Evolutionary conservation across 2,888 invertebrate genomes (phyloP).

Genomic region (Hydroisotoma schaefferi): DNA sequence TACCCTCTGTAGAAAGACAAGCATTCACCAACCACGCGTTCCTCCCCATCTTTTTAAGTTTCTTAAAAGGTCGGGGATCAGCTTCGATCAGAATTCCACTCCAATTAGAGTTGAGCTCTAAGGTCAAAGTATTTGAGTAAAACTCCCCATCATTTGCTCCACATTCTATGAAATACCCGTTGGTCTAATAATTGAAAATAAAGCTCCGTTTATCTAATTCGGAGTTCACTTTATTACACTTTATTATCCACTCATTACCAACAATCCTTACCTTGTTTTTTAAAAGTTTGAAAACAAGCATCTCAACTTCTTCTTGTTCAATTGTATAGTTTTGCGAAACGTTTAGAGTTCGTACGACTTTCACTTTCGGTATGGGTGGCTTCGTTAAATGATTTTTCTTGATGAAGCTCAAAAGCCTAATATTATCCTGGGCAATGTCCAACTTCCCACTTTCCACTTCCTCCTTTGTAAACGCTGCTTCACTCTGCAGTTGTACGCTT

Average conservation of each 20-base stretch:
- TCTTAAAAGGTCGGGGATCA: constrained; percentile 49
- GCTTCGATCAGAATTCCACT: constrained; percentile 51
- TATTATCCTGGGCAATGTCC: background rate
- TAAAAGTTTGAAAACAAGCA: background rate
- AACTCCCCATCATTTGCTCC: constrained; percentile 52
- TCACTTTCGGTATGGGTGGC: too few relatives aligned
- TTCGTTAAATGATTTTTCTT: background rate
- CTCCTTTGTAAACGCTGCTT: background rate
- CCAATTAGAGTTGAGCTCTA: constrained; percentile 51
- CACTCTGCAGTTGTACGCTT: too few relatives aligned
- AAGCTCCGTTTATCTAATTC: too few relatives aligned
- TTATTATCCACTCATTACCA: too few relatives aligned
- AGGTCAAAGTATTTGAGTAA: constrained; percentile 51
- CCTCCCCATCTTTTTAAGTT: constrained; percentile 49
- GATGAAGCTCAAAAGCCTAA: background rate
- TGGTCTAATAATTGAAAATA: background rate
- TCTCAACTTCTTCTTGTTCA: background rate
- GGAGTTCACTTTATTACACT: background rate
- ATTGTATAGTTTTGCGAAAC: background rate
- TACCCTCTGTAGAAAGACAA: constrained; percentile 38
- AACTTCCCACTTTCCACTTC: background rate
- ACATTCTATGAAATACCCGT: constrained; percentile 52
- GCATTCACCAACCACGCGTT: constrained; percentile 50
- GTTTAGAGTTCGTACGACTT: too few relatives aligned
- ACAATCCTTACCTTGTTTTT: background rate